phyloP scores from a whole-genome alignment of 2,797 vertebrate genomes.

The Melanotaenia parkinsoni region DNA sequence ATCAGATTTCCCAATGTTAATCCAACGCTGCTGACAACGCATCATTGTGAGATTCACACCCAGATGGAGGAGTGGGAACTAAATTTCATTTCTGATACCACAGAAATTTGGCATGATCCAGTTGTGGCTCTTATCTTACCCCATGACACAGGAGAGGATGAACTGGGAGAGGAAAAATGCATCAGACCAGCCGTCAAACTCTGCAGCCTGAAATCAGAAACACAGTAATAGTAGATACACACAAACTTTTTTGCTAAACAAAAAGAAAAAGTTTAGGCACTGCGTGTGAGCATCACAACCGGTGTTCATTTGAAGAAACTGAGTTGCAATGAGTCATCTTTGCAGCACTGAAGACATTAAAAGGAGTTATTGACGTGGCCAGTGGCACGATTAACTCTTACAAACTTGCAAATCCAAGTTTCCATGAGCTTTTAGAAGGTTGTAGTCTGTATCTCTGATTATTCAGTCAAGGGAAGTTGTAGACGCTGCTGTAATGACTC shows the following conservation, averaged over 20 bases:
- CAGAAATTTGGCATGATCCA: slow-evolving; percentile 4
- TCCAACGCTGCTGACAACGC: not conserved
- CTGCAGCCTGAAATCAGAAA: slow-evolving; percentile 82
- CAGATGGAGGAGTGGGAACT: not conserved
- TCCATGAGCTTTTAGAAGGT: slow-evolving; percentile 4
- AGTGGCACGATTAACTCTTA: not conserved
- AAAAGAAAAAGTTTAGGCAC: not conserved
- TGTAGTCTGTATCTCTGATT: slow-evolving; percentile 30
- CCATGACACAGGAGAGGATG: slow-evolving; percentile 93
- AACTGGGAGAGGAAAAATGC: slow-evolving; percentile 90
- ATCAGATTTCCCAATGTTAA: slow-evolving; percentile 25
- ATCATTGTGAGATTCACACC: not conserved
- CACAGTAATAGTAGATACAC: not conserved
- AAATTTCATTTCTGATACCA: slow-evolving; percentile 7
- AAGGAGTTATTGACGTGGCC: not conserved
- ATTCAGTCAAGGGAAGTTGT: slow-evolving; percentile 35
- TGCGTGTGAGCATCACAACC: not conserved
- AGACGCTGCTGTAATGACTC: slow-evolving; percentile 62
- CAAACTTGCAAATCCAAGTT: not conserved
- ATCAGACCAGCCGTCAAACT: slow-evolving; percentile 94
- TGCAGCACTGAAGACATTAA: not conserved
- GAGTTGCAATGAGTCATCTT: not conserved
- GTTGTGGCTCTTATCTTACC: slow-evolving; percentile 82
- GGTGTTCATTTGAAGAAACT: not conserved
- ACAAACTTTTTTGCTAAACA: too few relatives aligned